These are phyloP conservation scores for Gastracanthus pulcherrimus DNA, from an alignment of 2,888 invertebrate species.

Conservation along the genomic window DNA sequence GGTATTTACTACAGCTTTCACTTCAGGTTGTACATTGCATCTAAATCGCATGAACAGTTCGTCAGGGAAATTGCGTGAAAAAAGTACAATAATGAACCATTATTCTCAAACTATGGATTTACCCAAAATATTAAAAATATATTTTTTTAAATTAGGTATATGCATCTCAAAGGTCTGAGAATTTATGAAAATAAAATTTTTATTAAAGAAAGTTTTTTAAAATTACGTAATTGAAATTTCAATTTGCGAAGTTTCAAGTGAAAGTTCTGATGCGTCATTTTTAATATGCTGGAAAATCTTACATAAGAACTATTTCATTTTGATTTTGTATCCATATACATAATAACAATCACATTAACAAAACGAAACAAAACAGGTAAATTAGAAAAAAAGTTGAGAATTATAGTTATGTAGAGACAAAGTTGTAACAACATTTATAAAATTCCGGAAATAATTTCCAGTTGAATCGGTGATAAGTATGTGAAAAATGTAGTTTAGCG, in stretches of 20 bases:
- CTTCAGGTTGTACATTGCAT: neutral
- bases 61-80: neutral
- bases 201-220: neutral
- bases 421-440: neutral
- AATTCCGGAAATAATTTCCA: neutral
- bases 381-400: neutral
- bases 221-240: neutral
- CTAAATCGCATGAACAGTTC: neutral
- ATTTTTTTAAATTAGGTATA: neutral
- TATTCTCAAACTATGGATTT: neutral
- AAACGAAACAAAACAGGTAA: neutral
- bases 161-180: too few relatives aligned
- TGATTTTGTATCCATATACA: neutral
- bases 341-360: neutral
- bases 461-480: neutral
- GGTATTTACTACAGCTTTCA: neutral
- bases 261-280: neutral
- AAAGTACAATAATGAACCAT: neutral
- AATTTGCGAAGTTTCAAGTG: neutral
- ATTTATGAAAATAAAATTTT: neutral
- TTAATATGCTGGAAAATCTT: neutral
- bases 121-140: neutral
- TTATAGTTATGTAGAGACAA: neutral
- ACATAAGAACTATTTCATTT: neutral
- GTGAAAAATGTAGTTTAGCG: neutral